Percentiles rank a stretch among this genome's conserved stretches.
Evolutionary conservation across 2,888 invertebrate genomes (phyloP).

Genomic region (Amblyjoppa proteus): DNA sequence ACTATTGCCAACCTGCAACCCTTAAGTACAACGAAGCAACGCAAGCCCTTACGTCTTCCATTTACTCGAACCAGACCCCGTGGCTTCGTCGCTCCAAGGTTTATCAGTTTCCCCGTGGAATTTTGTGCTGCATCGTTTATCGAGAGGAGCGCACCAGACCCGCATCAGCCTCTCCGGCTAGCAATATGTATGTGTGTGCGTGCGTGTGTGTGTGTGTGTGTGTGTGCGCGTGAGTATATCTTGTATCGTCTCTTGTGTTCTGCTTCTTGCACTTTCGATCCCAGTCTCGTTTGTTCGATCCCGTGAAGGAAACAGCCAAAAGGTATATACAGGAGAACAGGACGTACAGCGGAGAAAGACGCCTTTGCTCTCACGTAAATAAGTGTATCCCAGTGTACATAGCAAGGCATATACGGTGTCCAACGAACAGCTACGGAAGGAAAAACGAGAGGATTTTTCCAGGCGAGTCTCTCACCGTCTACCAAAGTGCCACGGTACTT

Average conservation of each 20-base stretch:
- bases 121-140: constrained; percentile 58
- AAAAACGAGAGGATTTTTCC: constrained; percentile 25
- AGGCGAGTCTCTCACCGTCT: constrained; percentile 31
- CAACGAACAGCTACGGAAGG: constrained; percentile 16
- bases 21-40: not conserved
- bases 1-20: constrained; percentile 13
- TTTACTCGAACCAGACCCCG: constrained; percentile 48
- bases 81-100: constrained; percentile 45
- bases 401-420: not conserved
- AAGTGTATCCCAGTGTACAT: constrained; percentile 7
- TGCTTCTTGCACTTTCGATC: constrained; percentile 17
- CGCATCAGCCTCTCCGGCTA: constrained; percentile 12
- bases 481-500: constrained; percentile 40
- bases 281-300: constrained; percentile 28
- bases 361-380: constrained; percentile 36
- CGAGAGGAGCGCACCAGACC: constrained; percentile 40
- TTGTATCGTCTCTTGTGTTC: constrained; percentile 11
- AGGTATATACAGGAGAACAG: not conserved
- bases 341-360: constrained; percentile 5
- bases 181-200: not conserved
- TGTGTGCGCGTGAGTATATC: not conserved
- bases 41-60: constrained; percentile 44
- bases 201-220: not conserved
- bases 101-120: constrained; percentile 59
- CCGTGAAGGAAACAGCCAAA: not conserved